Percentiles rank a stretch among this genome's conserved stretches.
Conservation (phyloP, 2,797 vertebrate species). For the Neosalanx taihuensis region DNA sequence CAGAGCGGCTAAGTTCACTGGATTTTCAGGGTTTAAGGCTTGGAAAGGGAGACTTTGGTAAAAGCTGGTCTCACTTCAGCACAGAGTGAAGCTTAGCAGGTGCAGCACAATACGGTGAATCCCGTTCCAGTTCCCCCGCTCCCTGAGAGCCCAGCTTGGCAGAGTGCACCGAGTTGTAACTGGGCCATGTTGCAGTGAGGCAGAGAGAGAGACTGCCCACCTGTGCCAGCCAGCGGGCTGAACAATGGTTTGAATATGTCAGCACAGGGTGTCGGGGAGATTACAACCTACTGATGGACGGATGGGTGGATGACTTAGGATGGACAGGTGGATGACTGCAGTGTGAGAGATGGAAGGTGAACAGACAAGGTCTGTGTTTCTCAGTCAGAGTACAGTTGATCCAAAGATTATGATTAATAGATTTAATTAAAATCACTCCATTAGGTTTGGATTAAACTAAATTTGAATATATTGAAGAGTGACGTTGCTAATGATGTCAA, state of each 20-base stretch:
- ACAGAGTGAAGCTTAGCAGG: conserved; percentile 52
- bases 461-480: conserved; percentile 25
- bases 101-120: conserved; percentile 67
- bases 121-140: conserved; percentile 43
- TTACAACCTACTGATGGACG: conserved; percentile 27
- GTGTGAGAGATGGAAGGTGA: conserved; percentile 43
- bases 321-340: conserved; percentile 41
- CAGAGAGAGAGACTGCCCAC: conserved; percentile 33
- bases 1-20: conserved; percentile 72
- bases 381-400: conserved; percentile 18
- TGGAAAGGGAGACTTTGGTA: conserved; percentile 33
- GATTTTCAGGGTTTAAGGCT: conserved; percentile 68
- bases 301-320: not conserved
- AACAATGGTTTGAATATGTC: conserved; percentile 58
- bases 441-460: conserved; percentile 15
- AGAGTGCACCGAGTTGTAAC: conserved; percentile 41
- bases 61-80: conserved; percentile 41
- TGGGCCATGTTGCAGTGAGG: conserved; percentile 39
- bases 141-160: conserved; percentile 58
- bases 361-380: conserved; percentile 26
- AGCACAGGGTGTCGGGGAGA: conserved; percentile 42
- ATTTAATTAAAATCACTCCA: conserved; percentile 41
- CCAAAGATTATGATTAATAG: conserved; percentile 47
- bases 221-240: conserved; percentile 48
- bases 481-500: conserved; percentile 9